phyloP scores from a whole-genome alignment of 2,113 vertebrate genomes.

The Daboia siamensis region DNA sequence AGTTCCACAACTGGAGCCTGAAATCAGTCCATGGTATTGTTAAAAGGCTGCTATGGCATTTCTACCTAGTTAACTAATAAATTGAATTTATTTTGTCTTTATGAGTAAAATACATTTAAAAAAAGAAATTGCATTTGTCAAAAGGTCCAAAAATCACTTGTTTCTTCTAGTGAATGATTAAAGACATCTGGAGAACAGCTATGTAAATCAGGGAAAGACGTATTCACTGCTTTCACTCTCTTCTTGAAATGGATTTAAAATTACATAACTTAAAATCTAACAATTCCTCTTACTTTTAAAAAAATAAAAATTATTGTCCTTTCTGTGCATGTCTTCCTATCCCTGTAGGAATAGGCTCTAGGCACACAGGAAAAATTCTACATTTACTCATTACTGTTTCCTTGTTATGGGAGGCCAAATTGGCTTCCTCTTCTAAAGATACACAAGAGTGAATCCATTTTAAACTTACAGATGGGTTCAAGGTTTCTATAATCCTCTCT shows the following conservation, averaged over 20 bases:
- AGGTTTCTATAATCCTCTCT: not conserved
- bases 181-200: not conserved
- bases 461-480: constrained; percentile 33
- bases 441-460: not conserved
- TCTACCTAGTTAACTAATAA: not conserved
- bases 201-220: not conserved
- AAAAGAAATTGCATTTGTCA: not conserved
- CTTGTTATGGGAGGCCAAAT: not conserved
- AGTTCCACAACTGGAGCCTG: not conserved
- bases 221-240: not conserved
- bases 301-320: not conserved
- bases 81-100: not conserved
- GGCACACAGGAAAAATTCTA: not conserved
- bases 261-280: not conserved
- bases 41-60: not conserved
- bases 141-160: not conserved
- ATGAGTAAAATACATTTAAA: not conserved
- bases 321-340: not conserved
- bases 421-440: not conserved
- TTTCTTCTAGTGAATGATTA: not conserved
- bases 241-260: not conserved
- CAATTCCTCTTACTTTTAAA: not conserved
- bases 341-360: not conserved
- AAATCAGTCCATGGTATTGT: not conserved
- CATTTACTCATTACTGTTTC: not conserved